Evolutionary conservation across 2,113 vertebrate species (phyloP), one percentile per base, ranked within the genome.

Genomic region (Pluvianellus socialis): DNA sequence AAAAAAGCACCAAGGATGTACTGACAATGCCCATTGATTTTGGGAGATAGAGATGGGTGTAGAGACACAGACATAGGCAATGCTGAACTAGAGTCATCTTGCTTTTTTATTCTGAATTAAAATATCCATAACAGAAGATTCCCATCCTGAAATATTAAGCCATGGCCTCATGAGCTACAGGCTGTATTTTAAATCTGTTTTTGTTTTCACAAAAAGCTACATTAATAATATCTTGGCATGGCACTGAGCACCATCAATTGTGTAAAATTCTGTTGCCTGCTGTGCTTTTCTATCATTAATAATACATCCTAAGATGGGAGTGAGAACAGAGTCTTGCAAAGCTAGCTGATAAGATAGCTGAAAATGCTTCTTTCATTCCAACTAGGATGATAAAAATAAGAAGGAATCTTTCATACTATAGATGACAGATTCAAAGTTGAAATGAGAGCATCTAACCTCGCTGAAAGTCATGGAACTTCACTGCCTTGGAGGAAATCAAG

Each of bases 211-310:
- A 79, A 89, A 91, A 86, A 85, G 63, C 49, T 83, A 62, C 65
- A 82, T 96, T 92, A 70, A 73, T 81, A 94, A 79, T 85, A 76
- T 82, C 88, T 94, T 97, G 95, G 96, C 97, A 87, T 94, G 63
- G 12, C 91, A 79, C 86, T 86, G 35, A 92, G 83, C 79, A 65
- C 73, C 83, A 96, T 95, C 83, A 95, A 89, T 88, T 96, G 92
- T 96, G 89, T 91, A 96, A 97, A 96, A 95, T 85, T 91, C 77
- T 90, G 52, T 92, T 96, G 95, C 93, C 73, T 95, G 90, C 70
- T 91, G 32, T 77, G 88, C 91, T 87, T 63, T 90, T 92, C 74
- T 68, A 26, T 96, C 94, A 97, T 97, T 96, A 97, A 97, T 97
- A 97, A 97, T 95, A 92, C 49, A 97, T 95, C 58, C 84, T 91